Evolutionary conservation across 1,140 invertebrate species (phyloP), one percentile per base, ranked within the genome.

Genomic region (Phymorhynchus buccinoides): DNA sequence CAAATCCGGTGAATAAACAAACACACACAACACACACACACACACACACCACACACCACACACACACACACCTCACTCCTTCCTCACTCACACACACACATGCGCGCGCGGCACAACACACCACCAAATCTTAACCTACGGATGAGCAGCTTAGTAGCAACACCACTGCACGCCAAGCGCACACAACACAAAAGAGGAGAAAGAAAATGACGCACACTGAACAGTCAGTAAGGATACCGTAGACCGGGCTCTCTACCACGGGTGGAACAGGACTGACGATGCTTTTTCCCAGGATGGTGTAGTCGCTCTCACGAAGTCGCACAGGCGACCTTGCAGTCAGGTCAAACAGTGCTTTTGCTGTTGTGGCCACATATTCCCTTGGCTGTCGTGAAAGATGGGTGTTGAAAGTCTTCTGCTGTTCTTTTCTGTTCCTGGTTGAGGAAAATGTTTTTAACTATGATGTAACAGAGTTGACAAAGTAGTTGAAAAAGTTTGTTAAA

Each of bases 341-440:
- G 94, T 99, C 97, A 93, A 99, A 99, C 1, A 99, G 94, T 98
- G 32, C 97, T 91, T 93, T 99, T 99, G 77, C 96, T 94, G 93
- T 99, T 0, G 95, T 94, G 12, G 95, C 95, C 0, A 95, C 95
- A 99, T 95, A 82, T 96, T 93, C 0, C 98, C 98, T n/a, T 95
- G 88, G 86, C 95, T 94, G 91, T 98, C 95, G 81, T 96, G 66
- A 99, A 3, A 99, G 91, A 93, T 99, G 98, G 0, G 96, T 96
- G 92, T 99, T 99, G 86, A 94, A 73, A 96, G 94, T 90, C 44
- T 94, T 88, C 90, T 84, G 79, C 39, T 39, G 66, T 89, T 87
- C 78, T 83, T 66, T 16, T 83, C 66, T 18, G 84, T 75, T 80
- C 84, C 88, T 89, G 91, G 78, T 66, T 39, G 3, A 44, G 14